These are phyloP conservation scores for Siphonodentalium dalli DNA, from an alignment of 2,888 invertebrate genomes.

Conservation along the genomic window DNA sequence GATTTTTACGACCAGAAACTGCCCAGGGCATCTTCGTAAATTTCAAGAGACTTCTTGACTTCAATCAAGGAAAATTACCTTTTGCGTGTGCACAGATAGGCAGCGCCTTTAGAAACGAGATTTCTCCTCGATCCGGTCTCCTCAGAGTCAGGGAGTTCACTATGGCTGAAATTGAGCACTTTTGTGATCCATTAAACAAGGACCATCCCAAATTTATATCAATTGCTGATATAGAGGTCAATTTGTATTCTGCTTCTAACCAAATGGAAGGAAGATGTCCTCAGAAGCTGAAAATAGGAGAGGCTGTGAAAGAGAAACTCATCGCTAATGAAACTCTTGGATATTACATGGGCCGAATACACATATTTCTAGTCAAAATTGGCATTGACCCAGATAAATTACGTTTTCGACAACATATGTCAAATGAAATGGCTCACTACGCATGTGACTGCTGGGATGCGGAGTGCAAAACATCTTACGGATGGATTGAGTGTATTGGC, in stretches of 20 bases:
- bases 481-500: constrained; percentile 98
- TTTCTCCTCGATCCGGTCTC: constrained; percentile 95
- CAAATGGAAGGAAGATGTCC: constrained; percentile 97
- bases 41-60: constrained; percentile 95
- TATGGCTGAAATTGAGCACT: constrained; percentile 99
- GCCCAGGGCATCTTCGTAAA: constrained; percentile 99
- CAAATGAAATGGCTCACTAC: constrained; percentile 99
- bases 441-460: constrained; percentile 99
- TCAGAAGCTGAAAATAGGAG: constrained; percentile 78
- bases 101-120: constrained; percentile 98
- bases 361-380: constrained; percentile 82
- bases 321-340: constrained; percentile 97
- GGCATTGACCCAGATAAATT: constrained; percentile 87
- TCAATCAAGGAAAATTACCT: constrained; percentile 93
- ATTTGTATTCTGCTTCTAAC: constrained; percentile 92
- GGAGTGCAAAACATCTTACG: constrained; percentile 95
- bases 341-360: constrained; percentile 96
- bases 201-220: constrained; percentile 86
- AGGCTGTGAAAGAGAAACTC: constrained; percentile 79
- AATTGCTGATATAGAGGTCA: constrained; percentile 78
- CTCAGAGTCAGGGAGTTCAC: constrained; percentile 95
- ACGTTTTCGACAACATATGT: constrained; percentile 97
- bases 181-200: constrained; percentile 91
- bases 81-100: constrained; percentile 99
- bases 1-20: constrained; percentile 95